Percentiles rank a stretch among this genome's conserved stretches.
Evolutionary conservation across 2,888 invertebrate species (phyloP).

Genomic region (Pardosa pseudoannulata): DNA sequence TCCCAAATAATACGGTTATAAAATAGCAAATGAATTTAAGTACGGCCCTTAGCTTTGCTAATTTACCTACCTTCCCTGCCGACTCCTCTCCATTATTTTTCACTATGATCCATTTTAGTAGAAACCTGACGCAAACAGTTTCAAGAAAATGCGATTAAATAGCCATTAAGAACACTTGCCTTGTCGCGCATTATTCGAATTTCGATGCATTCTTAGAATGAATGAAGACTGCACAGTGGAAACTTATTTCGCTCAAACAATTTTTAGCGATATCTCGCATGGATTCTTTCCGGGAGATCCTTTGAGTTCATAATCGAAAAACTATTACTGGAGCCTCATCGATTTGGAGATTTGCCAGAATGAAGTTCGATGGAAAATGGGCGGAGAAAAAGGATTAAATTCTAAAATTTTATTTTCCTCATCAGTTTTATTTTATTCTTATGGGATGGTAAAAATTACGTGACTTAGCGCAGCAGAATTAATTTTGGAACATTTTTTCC

Average conservation of each 20-base stretch:
- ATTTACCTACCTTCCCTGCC: no score
- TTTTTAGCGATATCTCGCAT: not conserved
- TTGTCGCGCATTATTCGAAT: slow-evolving; percentile 2
- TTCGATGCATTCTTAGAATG: slow-evolving; percentile 1
- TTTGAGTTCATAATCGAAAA: not conserved
- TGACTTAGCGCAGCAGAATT: no score
- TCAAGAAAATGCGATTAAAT: slow-evolving; percentile 9
- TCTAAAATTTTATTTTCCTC: no score
- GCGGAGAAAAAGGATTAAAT: no score
- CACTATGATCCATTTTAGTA: not conserved
- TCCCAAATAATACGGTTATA: no score
- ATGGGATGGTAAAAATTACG: no score
- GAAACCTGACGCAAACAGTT: not conserved
- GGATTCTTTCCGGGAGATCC: not conserved
- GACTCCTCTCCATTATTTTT: not conserved
- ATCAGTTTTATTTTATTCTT: no score
- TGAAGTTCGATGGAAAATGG: not conserved
- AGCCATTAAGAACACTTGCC: not conserved
- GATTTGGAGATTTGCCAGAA: not conserved
- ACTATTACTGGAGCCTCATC: not conserved
- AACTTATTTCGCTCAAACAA: not conserved
- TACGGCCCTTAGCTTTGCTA: no score
- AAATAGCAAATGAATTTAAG: no score
- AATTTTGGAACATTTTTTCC: no score
- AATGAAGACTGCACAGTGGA: not conserved